Evolutionary conservation across 2,113 vertebrate species (phyloP).

Genomic region (Poeciliopsis prolifica): DNA sequence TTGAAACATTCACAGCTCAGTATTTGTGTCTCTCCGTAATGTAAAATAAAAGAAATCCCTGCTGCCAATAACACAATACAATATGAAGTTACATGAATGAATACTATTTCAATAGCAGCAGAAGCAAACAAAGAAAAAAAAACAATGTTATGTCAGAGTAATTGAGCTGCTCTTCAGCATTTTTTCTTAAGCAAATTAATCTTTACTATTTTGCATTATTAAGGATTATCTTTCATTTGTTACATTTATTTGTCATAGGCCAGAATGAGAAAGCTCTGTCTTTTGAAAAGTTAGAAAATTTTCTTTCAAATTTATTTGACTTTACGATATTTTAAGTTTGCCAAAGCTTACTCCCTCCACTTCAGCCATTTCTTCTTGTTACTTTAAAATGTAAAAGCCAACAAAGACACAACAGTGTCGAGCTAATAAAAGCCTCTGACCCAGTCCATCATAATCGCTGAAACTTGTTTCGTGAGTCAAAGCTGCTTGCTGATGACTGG

Average conservation of each 20-base stretch:
- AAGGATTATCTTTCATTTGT: too few relatives aligned
- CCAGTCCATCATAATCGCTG: too few relatives aligned
- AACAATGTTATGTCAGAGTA: conserved; percentile 17
- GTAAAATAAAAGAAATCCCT: background rate
- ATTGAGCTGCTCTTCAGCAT: conserved; percentile 5
- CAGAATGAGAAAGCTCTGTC: background rate
- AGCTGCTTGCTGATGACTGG: too few relatives aligned
- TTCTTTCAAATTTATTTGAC: too few relatives aligned
- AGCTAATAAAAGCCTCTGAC: background rate
- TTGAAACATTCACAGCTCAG: background rate
- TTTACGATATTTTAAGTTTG: too few relatives aligned
- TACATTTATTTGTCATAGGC: background rate
- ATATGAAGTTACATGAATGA: conserved; percentile 2
- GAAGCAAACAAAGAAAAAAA: conserved; percentile 13
- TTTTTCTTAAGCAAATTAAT: too few relatives aligned
- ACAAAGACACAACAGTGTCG: background rate
- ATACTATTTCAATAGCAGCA: conserved; percentile 23
- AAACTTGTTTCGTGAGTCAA: too few relatives aligned
- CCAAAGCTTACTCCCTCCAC: too few relatives aligned
- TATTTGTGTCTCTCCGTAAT: background rate
- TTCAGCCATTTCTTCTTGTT: too few relatives aligned
- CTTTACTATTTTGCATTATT: too few relatives aligned
- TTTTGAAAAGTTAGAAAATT: too few relatives aligned
- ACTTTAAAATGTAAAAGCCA: too few relatives aligned
- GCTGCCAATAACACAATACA: background rate